Evolutionary conservation across 2,888 invertebrate genomes (phyloP).

Genomic region (Loripinus fragilis): DNA sequence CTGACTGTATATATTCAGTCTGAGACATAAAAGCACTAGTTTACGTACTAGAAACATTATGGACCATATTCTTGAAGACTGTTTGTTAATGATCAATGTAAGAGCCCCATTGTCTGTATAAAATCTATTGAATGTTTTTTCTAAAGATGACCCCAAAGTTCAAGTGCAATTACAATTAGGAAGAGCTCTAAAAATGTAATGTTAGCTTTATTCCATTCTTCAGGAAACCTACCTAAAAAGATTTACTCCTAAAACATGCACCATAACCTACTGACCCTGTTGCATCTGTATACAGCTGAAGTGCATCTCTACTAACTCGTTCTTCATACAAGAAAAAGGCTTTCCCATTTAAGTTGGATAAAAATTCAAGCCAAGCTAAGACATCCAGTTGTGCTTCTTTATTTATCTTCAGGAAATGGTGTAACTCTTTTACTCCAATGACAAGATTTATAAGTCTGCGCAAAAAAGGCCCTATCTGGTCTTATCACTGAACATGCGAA

Average conservation of each 20-base stretch:
- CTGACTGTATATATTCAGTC: constrained; percentile 41
- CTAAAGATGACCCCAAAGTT: constrained; percentile 33
- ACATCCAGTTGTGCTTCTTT: constrained; percentile 32
- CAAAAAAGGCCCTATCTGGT: constrained; percentile 49
- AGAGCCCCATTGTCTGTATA: constrained; percentile 49
- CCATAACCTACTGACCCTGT: constrained; percentile 11
- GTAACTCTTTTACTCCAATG: constrained; percentile 33
- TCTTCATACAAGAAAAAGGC: constrained; percentile 25
- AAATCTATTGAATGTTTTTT: constrained; percentile 41
- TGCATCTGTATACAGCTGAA: constrained; percentile 34
- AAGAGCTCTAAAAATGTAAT: constrained; percentile 34
- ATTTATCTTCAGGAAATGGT: constrained; percentile 20
- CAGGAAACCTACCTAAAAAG: not conserved
- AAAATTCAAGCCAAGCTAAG: constrained; percentile 26
- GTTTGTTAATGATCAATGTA: constrained; percentile 48
- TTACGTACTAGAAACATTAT: constrained; percentile 45
- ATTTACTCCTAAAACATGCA: not conserved
- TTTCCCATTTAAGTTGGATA: constrained; percentile 32
- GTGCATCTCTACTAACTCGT: not conserved
- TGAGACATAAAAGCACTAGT: constrained; percentile 33
- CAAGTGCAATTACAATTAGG: constrained; percentile 43
- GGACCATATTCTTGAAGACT: constrained; percentile 33
- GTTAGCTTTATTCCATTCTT: not conserved
- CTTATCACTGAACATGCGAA: constrained; percentile 43
- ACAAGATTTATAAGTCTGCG: constrained; percentile 53